phyloP scores from a whole-genome alignment of 1,140 invertebrate species.

The Heliconius himera region DNA sequence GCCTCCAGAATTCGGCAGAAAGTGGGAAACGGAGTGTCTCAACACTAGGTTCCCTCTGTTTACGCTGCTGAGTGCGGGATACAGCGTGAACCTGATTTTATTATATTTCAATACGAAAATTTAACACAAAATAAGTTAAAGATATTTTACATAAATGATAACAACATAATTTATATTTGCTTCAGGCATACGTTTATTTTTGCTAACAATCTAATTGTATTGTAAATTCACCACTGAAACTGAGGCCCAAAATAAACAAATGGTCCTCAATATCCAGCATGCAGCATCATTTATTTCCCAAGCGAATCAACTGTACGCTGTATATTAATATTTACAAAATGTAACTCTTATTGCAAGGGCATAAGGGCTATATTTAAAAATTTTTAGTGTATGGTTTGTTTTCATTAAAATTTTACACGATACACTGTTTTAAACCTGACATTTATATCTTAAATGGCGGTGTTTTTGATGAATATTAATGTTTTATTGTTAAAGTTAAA shows the following conservation, averaged over 20 bases:
- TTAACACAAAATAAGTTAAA: too few relatives aligned
- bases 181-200: conserved; percentile 35
- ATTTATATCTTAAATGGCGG: neutral
- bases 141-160: neutral
- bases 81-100: too few relatives aligned
- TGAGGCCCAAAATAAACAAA: conserved; percentile 62
- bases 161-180: neutral
- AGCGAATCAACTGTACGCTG: conserved; percentile 27
- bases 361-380: conserved; percentile 15
- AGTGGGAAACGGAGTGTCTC: too few relatives aligned
- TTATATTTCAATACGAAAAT: too few relatives aligned
- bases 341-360: neutral
- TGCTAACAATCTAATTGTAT: conserved; percentile 42
- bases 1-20: too few relatives aligned
- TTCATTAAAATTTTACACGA: conserved; percentile 25
- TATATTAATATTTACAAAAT: conserved; percentile 17
- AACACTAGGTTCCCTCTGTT: too few relatives aligned
- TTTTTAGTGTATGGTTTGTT: conserved; percentile 1
- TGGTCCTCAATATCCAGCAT: conserved; percentile 43
- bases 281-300: conserved; percentile 42
- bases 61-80: too few relatives aligned
- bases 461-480: conserved; percentile 13
- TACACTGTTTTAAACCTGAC: conserved; percentile 16
- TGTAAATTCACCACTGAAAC: conserved; percentile 46
- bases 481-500: neutral